Evolutionary conservation across 2,113 vertebrate species (phyloP).

Genomic region (Copsychus sechellarum): DNA sequence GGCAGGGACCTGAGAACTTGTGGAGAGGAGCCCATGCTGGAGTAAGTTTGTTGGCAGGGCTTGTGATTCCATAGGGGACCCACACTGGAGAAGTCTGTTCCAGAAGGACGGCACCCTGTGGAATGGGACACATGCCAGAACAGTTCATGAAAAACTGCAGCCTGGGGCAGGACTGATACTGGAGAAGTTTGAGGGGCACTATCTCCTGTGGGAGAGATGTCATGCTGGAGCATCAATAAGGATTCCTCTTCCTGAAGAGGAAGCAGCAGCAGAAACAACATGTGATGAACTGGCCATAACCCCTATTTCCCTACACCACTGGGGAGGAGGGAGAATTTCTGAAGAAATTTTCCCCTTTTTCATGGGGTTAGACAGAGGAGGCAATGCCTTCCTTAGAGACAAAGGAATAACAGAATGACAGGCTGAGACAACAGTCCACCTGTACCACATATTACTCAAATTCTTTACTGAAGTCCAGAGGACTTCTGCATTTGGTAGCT

Average conservation of each 20-base stretch:
- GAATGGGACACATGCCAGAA: not conserved
- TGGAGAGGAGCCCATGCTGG: not conserved
- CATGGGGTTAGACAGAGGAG: not conserved
- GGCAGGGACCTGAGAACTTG: not conserved
- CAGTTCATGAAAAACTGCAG: not conserved
- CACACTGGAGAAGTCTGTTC: not conserved
- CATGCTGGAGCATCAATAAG: not conserved
- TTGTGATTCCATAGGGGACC: not conserved
- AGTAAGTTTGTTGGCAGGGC: not conserved
- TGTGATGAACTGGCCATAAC: not conserved
- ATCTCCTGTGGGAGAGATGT: not conserved
- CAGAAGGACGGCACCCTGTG: not conserved
- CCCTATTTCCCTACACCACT: not conserved
- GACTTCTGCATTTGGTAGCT: not conserved
- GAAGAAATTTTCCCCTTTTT: not conserved
- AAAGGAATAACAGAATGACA: constrained; percentile 15
- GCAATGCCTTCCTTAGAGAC: not conserved
- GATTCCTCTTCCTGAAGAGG: not conserved
- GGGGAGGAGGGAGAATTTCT: not conserved
- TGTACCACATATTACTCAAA: constrained; percentile 1
- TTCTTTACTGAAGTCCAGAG: constrained; percentile 22
- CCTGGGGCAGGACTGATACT: not conserved
- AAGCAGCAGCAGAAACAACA: not conserved
- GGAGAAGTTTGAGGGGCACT: not conserved
- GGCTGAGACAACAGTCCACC: not conserved